phyloP scores from a whole-genome alignment of 2,888 invertebrate genomes.

The Lasioglossum villosulum region DNA sequence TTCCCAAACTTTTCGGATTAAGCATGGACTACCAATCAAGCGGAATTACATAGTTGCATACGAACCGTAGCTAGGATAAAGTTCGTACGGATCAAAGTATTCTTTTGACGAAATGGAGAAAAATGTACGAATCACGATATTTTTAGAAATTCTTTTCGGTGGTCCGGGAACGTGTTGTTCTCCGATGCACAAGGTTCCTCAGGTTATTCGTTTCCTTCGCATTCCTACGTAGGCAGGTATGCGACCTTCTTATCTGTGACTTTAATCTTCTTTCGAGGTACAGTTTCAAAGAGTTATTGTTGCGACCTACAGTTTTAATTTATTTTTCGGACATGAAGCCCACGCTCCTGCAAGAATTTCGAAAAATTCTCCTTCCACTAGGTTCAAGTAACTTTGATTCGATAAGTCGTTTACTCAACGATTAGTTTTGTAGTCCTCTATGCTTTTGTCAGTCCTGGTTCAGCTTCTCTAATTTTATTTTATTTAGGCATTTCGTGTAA shows the following conservation, averaged over 20 bases:
- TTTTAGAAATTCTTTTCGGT: not conserved
- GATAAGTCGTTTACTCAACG: not conserved
- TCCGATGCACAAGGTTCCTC: not conserved
- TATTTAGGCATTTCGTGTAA: not conserved
- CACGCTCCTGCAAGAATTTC: not conserved
- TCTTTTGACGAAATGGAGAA: too few species aligned
- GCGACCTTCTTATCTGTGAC: slow-evolving; percentile 11
- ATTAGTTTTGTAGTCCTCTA: not conserved
- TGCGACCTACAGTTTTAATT: not conserved
- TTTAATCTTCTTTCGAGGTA: slow-evolving; percentile 10
- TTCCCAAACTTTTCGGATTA: not conserved
- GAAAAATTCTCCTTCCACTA: not conserved
- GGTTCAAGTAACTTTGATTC: not conserved
- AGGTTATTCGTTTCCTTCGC: slow-evolving; percentile 4
- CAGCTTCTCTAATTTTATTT: too few species aligned
- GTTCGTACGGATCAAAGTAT: too few species aligned
- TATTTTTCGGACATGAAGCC: not conserved
- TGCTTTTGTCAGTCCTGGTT: not conserved
- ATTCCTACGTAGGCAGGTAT: slow-evolving; percentile 31
- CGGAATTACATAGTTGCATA: not conserved
- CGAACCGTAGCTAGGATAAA: not conserved
- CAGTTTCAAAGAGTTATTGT: not conserved
- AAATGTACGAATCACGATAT: not conserved
- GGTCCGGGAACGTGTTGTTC: slow-evolving; percentile 9
- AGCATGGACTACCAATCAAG: slow-evolving; percentile 57